Conservation (phyloP, 2,888 invertebrate genomes). For the Lithosia quadra region DNA sequence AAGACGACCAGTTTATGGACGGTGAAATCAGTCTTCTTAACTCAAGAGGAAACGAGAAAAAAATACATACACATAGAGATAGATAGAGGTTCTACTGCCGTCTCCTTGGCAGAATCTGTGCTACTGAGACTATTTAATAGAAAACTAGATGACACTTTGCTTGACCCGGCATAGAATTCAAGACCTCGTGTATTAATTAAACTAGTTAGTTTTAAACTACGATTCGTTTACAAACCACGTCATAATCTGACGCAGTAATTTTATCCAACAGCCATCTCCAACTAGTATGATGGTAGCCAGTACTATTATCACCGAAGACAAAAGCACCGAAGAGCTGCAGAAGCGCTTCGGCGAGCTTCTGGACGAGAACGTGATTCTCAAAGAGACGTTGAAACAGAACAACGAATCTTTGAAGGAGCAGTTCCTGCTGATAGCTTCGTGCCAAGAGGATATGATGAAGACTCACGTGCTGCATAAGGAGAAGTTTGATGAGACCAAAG, state of each 20-base stretch:
- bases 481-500: conserved; percentile 89
- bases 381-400: conserved; percentile 89
- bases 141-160: no score
- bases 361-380: conserved; percentile 86
- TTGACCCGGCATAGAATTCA: no score
- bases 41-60: no score
- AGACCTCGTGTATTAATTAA: no score
- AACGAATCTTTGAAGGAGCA: conserved; percentile 90
- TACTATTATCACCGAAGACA: conserved; percentile 76
- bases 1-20: no score
- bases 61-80: no score
- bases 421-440: conserved; percentile 87
- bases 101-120: no score
- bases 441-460: conserved; percentile 89
- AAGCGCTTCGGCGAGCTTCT: conserved; percentile 83
- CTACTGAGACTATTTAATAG: no score
- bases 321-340: conserved; percentile 79
- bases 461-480: conserved; percentile 88
- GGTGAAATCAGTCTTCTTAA: no score
- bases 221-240: no score
- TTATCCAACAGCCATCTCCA: conserved; percentile 73
- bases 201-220: no score
- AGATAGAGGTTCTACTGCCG: no score
- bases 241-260: not conserved
- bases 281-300: conserved; percentile 81